Evolutionary conservation across 2,888 invertebrate species (phyloP).

Genomic region (Sarcophaga rosellei): DNA sequence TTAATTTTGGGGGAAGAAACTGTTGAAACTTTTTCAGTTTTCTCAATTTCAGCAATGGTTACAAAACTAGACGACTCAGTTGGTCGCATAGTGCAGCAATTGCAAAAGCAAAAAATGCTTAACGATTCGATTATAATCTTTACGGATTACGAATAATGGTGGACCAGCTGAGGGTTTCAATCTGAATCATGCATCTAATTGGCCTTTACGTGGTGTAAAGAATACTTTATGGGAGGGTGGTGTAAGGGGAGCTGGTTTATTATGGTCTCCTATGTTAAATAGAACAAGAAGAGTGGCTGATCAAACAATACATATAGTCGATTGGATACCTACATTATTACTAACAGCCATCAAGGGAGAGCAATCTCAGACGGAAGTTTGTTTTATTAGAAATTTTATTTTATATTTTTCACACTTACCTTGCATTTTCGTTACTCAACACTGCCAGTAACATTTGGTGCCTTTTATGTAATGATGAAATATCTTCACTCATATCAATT

Average conservation of each 20-base stretch:
- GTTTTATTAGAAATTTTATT: not conserved
- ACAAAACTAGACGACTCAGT: slow-evolving; percentile 94
- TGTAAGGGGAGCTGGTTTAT: slow-evolving; percentile 88
- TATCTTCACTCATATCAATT: slow-evolving; percentile 85
- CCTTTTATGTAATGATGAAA: slow-evolving; percentile 84
- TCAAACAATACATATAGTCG: slow-evolving; percentile 90
- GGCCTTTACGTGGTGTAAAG: slow-evolving; percentile 92
- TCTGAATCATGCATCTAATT: slow-evolving; percentile 92
- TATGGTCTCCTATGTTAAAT: slow-evolving; percentile 89
- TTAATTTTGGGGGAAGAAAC: too few relatives aligned
- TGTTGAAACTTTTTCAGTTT: not conserved
- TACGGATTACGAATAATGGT: slow-evolving; percentile 95
- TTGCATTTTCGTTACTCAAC: slow-evolving; percentile 47
- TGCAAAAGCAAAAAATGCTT: slow-evolving; percentile 86
- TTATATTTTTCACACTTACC: not conserved
- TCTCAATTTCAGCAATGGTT: slow-evolving; percentile 86
- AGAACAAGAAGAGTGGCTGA: slow-evolving; percentile 85
- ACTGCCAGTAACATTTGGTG: slow-evolving; percentile 84
- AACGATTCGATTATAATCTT: slow-evolving; percentile 92
- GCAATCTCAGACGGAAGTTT: slow-evolving; percentile 76
- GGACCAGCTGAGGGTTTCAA: slow-evolving; percentile 93
- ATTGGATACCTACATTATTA: slow-evolving; percentile 95
- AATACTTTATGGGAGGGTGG: slow-evolving; percentile 97
- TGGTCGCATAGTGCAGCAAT: slow-evolving; percentile 88
- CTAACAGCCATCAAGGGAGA: slow-evolving; percentile 87